Percentiles rank a stretch among this genome's conserved stretches.
These are phyloP conservation scores for Apotomis turbidana DNA, from an alignment of 2,888 invertebrate species.

Conservation along the genomic window DNA sequence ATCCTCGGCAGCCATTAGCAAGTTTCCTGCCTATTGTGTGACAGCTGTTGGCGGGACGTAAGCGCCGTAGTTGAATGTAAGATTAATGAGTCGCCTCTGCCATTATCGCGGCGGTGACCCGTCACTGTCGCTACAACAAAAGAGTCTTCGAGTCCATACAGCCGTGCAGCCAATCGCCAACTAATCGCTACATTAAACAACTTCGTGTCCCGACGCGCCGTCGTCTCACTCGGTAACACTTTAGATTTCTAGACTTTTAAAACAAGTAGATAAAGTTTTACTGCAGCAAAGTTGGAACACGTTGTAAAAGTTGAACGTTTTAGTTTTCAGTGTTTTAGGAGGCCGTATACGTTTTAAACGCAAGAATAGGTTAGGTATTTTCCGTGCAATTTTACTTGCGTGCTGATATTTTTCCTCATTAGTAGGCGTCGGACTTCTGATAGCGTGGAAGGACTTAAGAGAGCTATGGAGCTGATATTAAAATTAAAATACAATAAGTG, in stretches of 20 bases:
- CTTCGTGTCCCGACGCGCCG: slow-evolving; percentile 18
- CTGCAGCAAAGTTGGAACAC: slow-evolving; percentile 15
- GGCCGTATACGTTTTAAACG: too few relatives aligned
- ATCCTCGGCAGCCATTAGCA: slow-evolving; percentile 71
- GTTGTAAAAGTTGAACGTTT: slow-evolving; percentile 15
- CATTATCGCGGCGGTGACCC: slow-evolving; percentile 65
- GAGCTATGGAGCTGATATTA: too few relatives aligned
- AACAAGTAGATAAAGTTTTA: slow-evolving; percentile 15
- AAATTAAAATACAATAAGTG: too few relatives aligned
- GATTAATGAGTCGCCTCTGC: slow-evolving; percentile 71
- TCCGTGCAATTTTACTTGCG: too few relatives aligned
- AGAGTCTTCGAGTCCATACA: slow-evolving; percentile 52
- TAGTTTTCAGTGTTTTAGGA: not conserved
- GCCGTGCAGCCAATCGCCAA: slow-evolving; percentile 53
- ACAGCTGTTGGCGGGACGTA: slow-evolving; percentile 52
- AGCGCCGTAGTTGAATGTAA: slow-evolving; percentile 69
- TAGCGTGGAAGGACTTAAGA: too few relatives aligned
- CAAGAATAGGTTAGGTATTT: too few relatives aligned
- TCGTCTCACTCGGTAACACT: slow-evolving; percentile 1
- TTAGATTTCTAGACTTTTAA: slow-evolving; percentile 19
- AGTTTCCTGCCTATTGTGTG: slow-evolving; percentile 68
- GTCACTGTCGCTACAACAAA: slow-evolving; percentile 65
- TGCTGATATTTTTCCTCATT: too few relatives aligned
- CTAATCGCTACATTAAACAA: slow-evolving; percentile 52
- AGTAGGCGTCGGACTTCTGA: not conserved